phyloP scores from a whole-genome alignment of 2,113 vertebrate genomes.

The Gallinago jamesoni region DNA sequence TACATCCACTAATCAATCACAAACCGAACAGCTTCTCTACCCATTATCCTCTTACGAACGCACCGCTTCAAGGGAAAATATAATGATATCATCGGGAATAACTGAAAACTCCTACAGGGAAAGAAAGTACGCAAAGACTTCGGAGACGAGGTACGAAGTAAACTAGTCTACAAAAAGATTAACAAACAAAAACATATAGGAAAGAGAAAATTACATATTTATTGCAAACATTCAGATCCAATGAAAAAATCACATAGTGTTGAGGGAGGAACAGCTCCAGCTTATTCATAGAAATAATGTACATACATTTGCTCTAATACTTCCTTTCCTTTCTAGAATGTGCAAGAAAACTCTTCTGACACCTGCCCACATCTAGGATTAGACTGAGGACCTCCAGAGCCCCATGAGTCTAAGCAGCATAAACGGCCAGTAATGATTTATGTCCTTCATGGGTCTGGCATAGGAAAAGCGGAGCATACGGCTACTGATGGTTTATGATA shows the following conservation, averaged over 20 bases:
- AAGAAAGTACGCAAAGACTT: background rate
- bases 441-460: background rate
- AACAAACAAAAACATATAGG: background rate
- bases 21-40: background rate
- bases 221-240: slow-evolving; percentile 5
- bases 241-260: background rate
- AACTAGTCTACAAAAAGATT: background rate
- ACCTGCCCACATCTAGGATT: background rate
- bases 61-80: background rate
- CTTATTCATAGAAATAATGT: background rate
- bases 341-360: background rate
- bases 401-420: background rate
- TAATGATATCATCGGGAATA: background rate
- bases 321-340: background rate
- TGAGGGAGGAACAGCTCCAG: background rate
- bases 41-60: background rate
- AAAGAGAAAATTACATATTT: background rate
- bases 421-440: background rate
- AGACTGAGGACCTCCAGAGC: background rate
- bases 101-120: slow-evolving; percentile 20
- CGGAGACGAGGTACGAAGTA: background rate
- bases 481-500: background rate
- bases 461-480: background rate
- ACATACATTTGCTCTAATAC: background rate
- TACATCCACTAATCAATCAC: slow-evolving; percentile 60